Conservation (phyloP, 2,113 vertebrate genomes). For the Maccullochella peelii region DNA sequence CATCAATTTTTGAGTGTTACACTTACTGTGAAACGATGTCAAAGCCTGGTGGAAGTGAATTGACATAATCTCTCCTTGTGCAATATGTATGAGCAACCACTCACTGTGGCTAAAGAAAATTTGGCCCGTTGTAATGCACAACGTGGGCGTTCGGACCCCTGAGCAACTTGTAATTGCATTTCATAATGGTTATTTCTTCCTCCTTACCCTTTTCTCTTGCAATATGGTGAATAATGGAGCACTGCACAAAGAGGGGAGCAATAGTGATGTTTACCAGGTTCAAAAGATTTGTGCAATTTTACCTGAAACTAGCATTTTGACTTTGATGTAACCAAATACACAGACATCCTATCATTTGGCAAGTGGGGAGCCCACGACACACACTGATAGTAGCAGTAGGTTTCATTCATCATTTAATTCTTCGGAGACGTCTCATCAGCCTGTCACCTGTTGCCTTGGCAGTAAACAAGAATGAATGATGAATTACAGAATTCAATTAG, state of each 20-base stretch:
- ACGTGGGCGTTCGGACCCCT: conserved; percentile 59
- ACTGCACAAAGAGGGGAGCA: conserved; percentile 7
- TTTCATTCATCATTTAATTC: conserved; percentile 71
- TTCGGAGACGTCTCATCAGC: conserved; percentile 55
- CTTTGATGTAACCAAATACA: conserved; percentile 53
- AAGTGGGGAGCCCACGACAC: conserved; percentile 13
- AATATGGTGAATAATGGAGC: conserved; percentile 41
- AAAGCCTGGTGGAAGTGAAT: conserved; percentile 67
- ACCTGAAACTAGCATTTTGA: conserved; percentile 43
- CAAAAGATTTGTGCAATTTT: conserved; percentile 37
- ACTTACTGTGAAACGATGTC: conserved; percentile 60
- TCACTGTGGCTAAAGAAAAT: conserved; percentile 63
- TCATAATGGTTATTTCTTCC: conserved; percentile 61
- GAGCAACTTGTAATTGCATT: conserved; percentile 75
- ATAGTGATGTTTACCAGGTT: conserved; percentile 42
- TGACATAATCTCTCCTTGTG: conserved; percentile 70
- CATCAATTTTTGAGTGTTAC: conserved; percentile 65
- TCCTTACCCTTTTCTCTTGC: conserved; percentile 32
- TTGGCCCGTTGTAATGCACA: conserved; percentile 49
- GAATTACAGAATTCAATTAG: conserved; percentile 70
- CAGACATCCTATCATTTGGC: conserved; percentile 36
- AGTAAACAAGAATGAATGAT: conserved; percentile 70
- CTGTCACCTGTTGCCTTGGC: conserved; percentile 65
- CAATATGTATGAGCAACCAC: conserved; percentile 69
- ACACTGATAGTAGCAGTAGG: conserved; percentile 42